These are phyloP conservation scores for Agonopterix arenella DNA, from an alignment of 2,888 invertebrate species.

Conservation along the genomic window DNA sequence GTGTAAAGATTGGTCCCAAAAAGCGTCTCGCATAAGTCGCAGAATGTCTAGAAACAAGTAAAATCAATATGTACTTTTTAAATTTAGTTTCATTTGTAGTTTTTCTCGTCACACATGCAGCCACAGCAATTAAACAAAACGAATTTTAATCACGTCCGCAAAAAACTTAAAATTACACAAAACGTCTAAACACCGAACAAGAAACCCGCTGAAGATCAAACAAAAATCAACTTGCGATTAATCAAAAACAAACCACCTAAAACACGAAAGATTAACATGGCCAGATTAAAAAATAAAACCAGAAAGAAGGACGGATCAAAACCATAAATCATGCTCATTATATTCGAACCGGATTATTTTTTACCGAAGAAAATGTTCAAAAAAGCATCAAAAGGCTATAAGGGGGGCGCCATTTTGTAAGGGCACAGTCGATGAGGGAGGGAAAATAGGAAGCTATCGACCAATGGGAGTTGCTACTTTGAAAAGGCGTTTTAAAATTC, in stretches of 20 bases:
- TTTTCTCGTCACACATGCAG: no score
- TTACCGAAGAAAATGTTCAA: constrained; percentile 72
- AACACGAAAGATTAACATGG: constrained; percentile 67
- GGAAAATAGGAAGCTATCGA: constrained; percentile 46
- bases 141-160: no score
- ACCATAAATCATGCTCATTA: constrained; percentile 77
- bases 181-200: constrained; percentile 8
- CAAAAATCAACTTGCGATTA: constrained; percentile 49
- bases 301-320: constrained; percentile 61
- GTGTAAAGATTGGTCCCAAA: no score
- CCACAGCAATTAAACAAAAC: no score
- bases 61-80: no score
- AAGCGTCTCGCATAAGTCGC: no score
- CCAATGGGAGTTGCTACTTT: constrained; percentile 41
- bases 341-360: constrained; percentile 75
- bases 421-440: constrained; percentile 62
- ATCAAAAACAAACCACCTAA: constrained; percentile 57
- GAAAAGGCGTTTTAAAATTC: constrained; percentile 55
- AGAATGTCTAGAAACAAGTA: no score
- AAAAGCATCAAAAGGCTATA: constrained; percentile 73
- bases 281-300: constrained; percentile 58
- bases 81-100: no score
- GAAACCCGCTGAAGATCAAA: constrained; percentile 25
- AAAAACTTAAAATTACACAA: no score
- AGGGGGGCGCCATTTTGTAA: constrained; percentile 72